phyloP scores from a whole-genome alignment of 2,113 vertebrate genomes.

The Podilymbus podiceps region DNA sequence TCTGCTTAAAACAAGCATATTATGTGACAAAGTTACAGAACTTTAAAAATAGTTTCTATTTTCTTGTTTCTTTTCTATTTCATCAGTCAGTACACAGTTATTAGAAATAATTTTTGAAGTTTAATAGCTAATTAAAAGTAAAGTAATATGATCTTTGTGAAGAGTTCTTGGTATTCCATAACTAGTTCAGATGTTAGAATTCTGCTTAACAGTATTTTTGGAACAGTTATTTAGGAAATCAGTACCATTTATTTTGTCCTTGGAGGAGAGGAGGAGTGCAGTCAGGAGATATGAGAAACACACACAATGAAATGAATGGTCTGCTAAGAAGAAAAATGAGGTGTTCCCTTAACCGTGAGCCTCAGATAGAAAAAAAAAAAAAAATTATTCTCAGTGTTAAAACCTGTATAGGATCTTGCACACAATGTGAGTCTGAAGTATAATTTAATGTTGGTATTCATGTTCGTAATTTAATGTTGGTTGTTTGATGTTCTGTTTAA shows the following conservation, averaged over 20 bases:
- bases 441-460: neutral
- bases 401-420: neutral
- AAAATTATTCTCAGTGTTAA: neutral
- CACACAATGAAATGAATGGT: neutral
- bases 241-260: neutral
- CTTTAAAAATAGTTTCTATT: neutral
- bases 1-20: neutral
- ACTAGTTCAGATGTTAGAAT: neutral
- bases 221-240: neutral
- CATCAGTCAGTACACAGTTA: neutral
- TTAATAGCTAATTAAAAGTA: neutral
- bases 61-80: neutral
- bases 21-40: neutral
- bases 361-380: neutral
- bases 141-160: neutral
- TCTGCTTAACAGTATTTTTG: neutral
- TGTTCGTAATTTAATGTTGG: neutral
- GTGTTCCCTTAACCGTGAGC: neutral
- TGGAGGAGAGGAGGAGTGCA: neutral
- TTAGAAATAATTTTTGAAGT: neutral
- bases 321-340: neutral
- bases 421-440: neutral
- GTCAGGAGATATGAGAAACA: neutral
- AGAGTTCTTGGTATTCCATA: neutral
- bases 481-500: neutral